A percentile compares a stretch with the other conserved stretches of the same genome.
Conservation (phyloP, 2,113 vertebrate genomes). For the Apteryx mantelli region DNA sequence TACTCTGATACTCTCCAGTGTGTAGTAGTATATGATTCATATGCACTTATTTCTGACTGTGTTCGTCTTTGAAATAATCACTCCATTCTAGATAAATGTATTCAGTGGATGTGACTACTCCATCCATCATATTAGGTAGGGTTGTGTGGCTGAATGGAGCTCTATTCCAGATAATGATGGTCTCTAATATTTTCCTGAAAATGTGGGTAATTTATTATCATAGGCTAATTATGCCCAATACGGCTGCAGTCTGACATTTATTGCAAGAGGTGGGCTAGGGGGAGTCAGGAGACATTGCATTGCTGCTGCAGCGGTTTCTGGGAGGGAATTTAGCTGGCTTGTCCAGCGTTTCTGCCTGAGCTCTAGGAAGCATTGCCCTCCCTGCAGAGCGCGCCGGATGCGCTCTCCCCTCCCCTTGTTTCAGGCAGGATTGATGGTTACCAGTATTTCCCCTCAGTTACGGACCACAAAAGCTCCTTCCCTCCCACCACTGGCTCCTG, state of each 20-base stretch:
- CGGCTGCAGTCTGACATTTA: constrained; percentile 68
- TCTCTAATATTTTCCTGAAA: constrained; percentile 89
- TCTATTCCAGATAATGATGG: constrained; percentile 89
- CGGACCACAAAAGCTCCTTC: neutral
- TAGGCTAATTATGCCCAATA: constrained; percentile 98
- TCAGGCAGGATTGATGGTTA: constrained; percentile 19
- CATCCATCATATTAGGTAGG: constrained; percentile 77
- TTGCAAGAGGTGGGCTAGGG: constrained; percentile 53
- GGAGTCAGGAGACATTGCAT: constrained; percentile 25
- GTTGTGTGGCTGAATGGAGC: constrained; percentile 67
- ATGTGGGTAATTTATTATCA: constrained; percentile 93
- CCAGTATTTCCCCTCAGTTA: neutral
- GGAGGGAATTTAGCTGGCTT: constrained; percentile 34
- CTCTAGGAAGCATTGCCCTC: constrained; percentile 19
- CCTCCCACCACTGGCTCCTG: neutral
- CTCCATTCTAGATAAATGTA: constrained; percentile 73
- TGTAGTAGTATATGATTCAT: constrained; percentile 65
- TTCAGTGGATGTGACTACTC: constrained; percentile 66
- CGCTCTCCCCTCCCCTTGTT: neutral
- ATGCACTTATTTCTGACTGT: constrained; percentile 67
- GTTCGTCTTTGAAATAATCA: constrained; percentile 76
- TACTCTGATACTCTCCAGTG: constrained; percentile 42
- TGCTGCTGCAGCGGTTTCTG: constrained; percentile 31
- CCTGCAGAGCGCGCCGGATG: neutral
- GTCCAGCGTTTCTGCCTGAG: constrained; percentile 41